Evolutionary conservation across 2,888 invertebrate species (phyloP).

Genomic region (Axea sp.): DNA sequence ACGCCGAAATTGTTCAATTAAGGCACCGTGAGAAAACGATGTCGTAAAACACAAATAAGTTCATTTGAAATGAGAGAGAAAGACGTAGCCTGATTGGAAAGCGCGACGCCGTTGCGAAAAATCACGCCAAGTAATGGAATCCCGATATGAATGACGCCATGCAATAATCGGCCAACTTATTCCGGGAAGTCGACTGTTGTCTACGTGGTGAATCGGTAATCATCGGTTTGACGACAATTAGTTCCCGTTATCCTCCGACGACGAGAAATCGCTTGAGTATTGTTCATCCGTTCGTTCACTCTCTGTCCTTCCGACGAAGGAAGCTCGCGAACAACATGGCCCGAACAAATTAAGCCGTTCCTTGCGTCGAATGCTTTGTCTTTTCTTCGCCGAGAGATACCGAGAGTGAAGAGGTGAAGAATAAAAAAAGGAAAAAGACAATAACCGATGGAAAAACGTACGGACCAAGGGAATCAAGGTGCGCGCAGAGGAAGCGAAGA

Average conservation of each 20-base stretch:
- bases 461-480: neutral
- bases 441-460: conserved; percentile 21
- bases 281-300: conserved; percentile 29
- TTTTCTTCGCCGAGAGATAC: conserved; percentile 25
- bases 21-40: conserved; percentile 48
- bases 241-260: conserved; percentile 52
- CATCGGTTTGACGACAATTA: conserved; percentile 59
- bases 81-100: conserved; percentile 46
- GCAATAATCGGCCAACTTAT: conserved; percentile 48
- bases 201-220: conserved; percentile 62
- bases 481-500: conserved; percentile 20
- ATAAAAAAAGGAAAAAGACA: conserved; percentile 23
- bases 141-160: conserved; percentile 58
- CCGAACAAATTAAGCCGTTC: conserved; percentile 58
- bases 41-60: conserved; percentile 58
- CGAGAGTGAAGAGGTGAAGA: conserved; percentile 31
- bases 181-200: conserved; percentile 48
- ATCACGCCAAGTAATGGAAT: conserved; percentile 53
- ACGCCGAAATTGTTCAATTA: conserved; percentile 55
- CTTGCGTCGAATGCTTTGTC: conserved; percentile 41
- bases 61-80: conserved; percentile 37
- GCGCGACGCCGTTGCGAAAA: conserved; percentile 56
- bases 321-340: conserved; percentile 33
- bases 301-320: conserved; percentile 50
- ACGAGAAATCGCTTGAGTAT: conserved; percentile 47